phyloP scores from a whole-genome alignment of 1,140 invertebrate genomes.

The Streblospio benedicti region DNA sequence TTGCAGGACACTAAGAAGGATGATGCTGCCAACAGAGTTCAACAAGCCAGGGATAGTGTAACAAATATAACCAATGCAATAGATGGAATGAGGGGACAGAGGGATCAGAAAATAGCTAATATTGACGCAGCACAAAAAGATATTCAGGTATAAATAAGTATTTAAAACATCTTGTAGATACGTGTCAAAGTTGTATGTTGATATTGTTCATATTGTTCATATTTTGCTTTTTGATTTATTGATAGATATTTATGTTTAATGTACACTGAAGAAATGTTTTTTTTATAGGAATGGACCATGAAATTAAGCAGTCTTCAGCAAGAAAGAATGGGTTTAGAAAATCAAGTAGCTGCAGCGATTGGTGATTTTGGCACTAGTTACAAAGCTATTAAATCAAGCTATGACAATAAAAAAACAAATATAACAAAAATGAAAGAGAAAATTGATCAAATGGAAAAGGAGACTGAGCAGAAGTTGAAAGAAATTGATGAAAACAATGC shows the following conservation, averaged over 20 bases:
- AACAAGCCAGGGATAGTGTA: conserved; percentile 77
- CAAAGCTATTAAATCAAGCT: no score
- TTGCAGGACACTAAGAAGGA: conserved; percentile 66
- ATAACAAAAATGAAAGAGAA: no score
- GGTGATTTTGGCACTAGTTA: no score
- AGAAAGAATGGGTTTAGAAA: conserved; percentile 7
- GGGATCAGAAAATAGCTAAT: conserved; percentile 80
- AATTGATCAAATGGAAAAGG: no score
- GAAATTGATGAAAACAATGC: no score
- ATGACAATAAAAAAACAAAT: no score
- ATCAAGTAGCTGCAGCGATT: no score
- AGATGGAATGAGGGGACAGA: conserved; percentile 77
- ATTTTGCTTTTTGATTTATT: background rate
- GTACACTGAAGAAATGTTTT: background rate
- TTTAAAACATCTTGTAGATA: background rate
- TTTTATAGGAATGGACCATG: conserved; percentile 1
- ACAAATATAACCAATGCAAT: conserved; percentile 89
- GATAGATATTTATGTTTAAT: background rate
- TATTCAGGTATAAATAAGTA: conserved; percentile 35
- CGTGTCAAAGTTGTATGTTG: background rate
- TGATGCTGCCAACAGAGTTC: conserved; percentile 77
- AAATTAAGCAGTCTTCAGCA: conserved; percentile 4
- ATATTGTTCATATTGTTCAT: background rate
- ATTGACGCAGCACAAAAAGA: conserved; percentile 74
- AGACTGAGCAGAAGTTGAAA: no score